Percentiles rank a stretch among this genome's conserved stretches.
Evolutionary conservation across 1,140 invertebrate species (phyloP).

Genomic region (Lethrus apterus): DNA sequence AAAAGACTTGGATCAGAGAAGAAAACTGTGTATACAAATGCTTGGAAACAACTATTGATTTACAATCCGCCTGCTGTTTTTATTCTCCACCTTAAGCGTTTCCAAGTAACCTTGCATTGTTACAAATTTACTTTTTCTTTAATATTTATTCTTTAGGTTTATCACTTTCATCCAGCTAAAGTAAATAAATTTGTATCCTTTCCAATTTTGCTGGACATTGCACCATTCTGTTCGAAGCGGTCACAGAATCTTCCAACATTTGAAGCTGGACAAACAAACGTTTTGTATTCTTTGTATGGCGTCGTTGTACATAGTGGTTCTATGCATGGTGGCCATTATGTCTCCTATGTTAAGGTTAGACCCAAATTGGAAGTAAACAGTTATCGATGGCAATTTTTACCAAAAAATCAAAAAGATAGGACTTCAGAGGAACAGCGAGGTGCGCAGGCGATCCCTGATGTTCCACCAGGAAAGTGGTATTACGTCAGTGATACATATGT

Average conservation of each 20-base stretch:
- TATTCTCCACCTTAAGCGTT: conserved; percentile 91
- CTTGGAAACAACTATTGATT: conserved; percentile 87
- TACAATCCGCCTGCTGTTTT: conserved; percentile 85
- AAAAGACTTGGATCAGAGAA: conserved; percentile 55
- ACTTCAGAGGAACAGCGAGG: conserved; percentile 33
- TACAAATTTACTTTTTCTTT: background rate
- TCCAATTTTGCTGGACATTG: conserved; percentile 76
- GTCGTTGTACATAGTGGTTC: conserved; percentile 91
- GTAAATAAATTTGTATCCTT: conserved; percentile 82
- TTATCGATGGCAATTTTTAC: conserved; percentile 61
- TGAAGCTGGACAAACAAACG: conserved; percentile 53
- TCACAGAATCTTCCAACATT: conserved; percentile 59
- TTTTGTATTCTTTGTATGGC: conserved; percentile 87
- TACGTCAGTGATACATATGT: conserved; percentile 86
- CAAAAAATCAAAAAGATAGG: conserved; percentile 46
- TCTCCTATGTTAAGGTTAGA: conserved; percentile 85
- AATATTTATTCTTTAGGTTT: conserved; percentile 22
- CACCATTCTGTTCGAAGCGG: conserved; percentile 81
- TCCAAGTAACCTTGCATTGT: conserved; percentile 51
- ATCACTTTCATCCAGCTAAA: conserved; percentile 52
- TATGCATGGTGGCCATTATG: conserved; percentile 89
- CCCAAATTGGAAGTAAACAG: conserved; percentile 49
- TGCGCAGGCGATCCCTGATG: conserved; percentile 40
- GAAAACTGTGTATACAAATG: conserved; percentile 79
- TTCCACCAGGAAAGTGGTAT: conserved; percentile 81